phyloP scores from a whole-genome alignment of 2,888 invertebrate species.

The Drosophila limbata region DNA sequence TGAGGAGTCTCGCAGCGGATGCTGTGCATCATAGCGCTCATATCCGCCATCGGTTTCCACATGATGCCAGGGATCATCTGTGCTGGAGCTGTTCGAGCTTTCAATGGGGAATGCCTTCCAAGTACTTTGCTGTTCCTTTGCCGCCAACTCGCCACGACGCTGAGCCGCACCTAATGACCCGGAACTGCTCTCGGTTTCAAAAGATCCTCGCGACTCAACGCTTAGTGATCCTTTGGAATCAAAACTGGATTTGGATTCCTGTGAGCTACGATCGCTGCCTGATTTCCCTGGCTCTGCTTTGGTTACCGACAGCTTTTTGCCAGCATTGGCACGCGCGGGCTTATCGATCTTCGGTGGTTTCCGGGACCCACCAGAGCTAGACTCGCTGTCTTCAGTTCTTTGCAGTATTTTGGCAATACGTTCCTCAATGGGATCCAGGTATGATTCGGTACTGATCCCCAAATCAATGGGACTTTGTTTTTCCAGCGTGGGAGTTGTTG shows the following conservation, averaged over 20 bases:
- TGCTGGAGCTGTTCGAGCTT: slow-evolving; percentile 93
- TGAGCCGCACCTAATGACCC: slow-evolving; percentile 91
- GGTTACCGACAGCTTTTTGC: slow-evolving; percentile 84
- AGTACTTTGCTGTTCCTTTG: slow-evolving; percentile 90
- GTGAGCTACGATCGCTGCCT: slow-evolving; percentile 84
- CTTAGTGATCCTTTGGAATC: slow-evolving; percentile 88
- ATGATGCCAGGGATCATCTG: slow-evolving; percentile 93
- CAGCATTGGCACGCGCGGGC: slow-evolving; percentile 74
- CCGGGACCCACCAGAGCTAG: slow-evolving; percentile 87
- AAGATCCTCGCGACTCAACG: slow-evolving; percentile 90
- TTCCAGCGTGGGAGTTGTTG: slow-evolving; percentile 87
- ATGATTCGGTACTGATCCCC: slow-evolving; percentile 86
- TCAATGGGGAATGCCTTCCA: slow-evolving; percentile 94
- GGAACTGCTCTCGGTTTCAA: slow-evolving; percentile 91
- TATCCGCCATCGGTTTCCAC: slow-evolving; percentile 90
- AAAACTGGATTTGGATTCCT: slow-evolving; percentile 88
- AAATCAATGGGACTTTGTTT: slow-evolving; percentile 89
- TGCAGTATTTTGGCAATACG: slow-evolving; percentile 85
- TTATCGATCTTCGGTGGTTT: slow-evolving; percentile 86
- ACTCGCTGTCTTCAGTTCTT: slow-evolving; percentile 88
- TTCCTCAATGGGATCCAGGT: slow-evolving; percentile 85
- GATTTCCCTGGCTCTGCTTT: slow-evolving; percentile 85
- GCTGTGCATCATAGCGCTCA: slow-evolving; percentile 86
- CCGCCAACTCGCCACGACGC: slow-evolving; percentile 87
- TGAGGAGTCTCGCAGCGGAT: slow-evolving; percentile 82